Evolutionary conservation across 2,888 invertebrate species (phyloP), one percentile per base, ranked within the genome.

Genomic region (Sepiola atlantica): DNA sequence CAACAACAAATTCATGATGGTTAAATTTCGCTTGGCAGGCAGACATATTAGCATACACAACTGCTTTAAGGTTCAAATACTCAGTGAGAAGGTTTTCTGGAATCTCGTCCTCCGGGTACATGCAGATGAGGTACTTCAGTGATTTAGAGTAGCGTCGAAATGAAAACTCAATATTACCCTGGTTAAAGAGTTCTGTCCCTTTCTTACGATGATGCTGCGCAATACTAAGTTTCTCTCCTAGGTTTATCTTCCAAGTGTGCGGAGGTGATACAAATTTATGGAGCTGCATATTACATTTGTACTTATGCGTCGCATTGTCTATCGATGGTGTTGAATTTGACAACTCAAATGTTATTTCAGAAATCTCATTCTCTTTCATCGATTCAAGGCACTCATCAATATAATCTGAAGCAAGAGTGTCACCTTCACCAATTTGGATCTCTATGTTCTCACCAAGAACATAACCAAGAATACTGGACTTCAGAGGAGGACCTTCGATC

Each of bases 11-110:
- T 14, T 98, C 98, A 97, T 98, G 98, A 95, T 98, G 98, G 21
- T 98, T 97, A 95, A 98, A 98, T 95, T 98, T 98, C 35, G 98
- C 97, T 96, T 98, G 98, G 97, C 99, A 98, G 93, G 98, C 98
- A 0, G 99, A 98, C 97, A 99, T 97, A 97, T 99, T 99, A 95
- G 98, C 98, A 97, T 98, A 98, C 20, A 99, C 97, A 93, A 96
- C 95, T 35, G 95, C 94, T 94, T 95, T 95, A 12, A 96, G 95
- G n/a, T 94, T 94, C 24, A 94, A 91, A 94, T 95, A 95, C 24
- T 95, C 94, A 61, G 94, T 90, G 14, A 94, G 94, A 35, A 95
- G 21, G 28, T 94, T 94, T 45, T 94, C 94, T 18, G 94, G 55
- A 20, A 95, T 92, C 8, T 94, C 90, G 0, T 94, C 94, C 32